phyloP scores from a whole-genome alignment of 2,113 vertebrate species.

The Pteronura brasiliensis region DNA sequence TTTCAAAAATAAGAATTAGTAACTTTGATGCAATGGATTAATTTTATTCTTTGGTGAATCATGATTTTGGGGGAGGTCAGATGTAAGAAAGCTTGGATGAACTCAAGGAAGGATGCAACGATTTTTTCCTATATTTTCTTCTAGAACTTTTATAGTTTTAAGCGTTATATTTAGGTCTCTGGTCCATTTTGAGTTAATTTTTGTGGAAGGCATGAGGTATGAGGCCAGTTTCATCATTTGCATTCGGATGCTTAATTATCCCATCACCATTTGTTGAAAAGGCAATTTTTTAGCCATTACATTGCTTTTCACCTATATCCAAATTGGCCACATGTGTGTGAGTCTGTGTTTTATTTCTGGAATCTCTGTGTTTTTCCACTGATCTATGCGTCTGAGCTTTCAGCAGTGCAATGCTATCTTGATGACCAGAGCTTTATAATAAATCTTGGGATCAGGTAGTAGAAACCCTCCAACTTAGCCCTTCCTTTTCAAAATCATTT shows the following conservation, averaged over 20 bases:
- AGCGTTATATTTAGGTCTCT: not conserved
- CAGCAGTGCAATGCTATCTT: no score
- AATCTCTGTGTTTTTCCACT: not conserved
- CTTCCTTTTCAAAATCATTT: not conserved
- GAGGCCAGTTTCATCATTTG: not conserved
- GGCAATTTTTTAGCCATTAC: not conserved
- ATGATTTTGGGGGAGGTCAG: not conserved
- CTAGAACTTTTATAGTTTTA: not conserved
- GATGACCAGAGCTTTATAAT: not conserved
- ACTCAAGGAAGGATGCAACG: not conserved
- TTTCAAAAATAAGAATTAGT: not conserved
- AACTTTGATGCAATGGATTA: not conserved
- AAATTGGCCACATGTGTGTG: not conserved
- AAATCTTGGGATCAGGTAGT: not conserved
- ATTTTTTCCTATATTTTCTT: not conserved
- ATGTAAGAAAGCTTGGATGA: not conserved
- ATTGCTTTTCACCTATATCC: not conserved
- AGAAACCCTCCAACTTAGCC: no score
- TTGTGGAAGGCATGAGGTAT: not conserved
- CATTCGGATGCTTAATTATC: not conserved
- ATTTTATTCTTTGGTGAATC: not conserved
- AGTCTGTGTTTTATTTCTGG: not conserved
- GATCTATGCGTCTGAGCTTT: rapidly evolving
- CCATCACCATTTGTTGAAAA: not conserved
- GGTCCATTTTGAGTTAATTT: not conserved